Percentiles rank a stretch among this genome's conserved stretches.
These are phyloP conservation scores for Globodera rostochiensis DNA, from an alignment of 1,140 invertebrate species.

Conservation along the genomic window DNA sequence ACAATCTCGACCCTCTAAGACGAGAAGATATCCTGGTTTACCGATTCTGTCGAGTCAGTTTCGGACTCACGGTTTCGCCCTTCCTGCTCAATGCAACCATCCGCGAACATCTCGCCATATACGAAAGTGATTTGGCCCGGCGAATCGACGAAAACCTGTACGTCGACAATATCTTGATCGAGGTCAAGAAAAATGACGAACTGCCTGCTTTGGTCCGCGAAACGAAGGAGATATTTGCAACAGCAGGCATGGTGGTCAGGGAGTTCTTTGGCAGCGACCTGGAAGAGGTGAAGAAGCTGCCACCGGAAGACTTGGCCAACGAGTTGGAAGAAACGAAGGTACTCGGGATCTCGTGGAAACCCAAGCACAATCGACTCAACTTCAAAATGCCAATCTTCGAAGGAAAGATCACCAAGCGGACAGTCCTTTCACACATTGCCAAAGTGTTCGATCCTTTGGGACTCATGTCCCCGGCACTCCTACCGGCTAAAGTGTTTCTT, in stretches of 20 bases:
- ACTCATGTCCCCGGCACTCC: no score
- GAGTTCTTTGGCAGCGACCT: neutral
- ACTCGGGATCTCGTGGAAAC: neutral
- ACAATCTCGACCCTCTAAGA: neutral
- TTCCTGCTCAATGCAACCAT: conserved; percentile 1
- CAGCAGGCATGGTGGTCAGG: neutral
- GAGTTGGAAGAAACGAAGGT: neutral
- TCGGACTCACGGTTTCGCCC: conserved; percentile 9
- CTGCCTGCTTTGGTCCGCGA: neutral
- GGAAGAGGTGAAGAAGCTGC: neutral
- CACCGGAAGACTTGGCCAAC: neutral
- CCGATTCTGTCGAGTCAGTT: conserved; percentile 29
- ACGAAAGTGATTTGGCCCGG: neutral
- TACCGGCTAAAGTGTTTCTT: no score
- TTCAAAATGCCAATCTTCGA: conserved; percentile 1
- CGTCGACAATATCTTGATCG: conserved; percentile 18
- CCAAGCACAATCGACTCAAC: neutral
- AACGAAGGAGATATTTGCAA: neutral
- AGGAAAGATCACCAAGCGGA: neutral
- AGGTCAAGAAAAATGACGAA: neutral
- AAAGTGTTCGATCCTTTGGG: no score
- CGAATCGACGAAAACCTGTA: conserved; percentile 3
- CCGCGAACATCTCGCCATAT: neutral
- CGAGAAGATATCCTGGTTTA: conserved; percentile 29
- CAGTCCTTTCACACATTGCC: neutral